Conservation (phyloP, 2,888 invertebrate genomes). For the Sympetrum striolatum region DNA sequence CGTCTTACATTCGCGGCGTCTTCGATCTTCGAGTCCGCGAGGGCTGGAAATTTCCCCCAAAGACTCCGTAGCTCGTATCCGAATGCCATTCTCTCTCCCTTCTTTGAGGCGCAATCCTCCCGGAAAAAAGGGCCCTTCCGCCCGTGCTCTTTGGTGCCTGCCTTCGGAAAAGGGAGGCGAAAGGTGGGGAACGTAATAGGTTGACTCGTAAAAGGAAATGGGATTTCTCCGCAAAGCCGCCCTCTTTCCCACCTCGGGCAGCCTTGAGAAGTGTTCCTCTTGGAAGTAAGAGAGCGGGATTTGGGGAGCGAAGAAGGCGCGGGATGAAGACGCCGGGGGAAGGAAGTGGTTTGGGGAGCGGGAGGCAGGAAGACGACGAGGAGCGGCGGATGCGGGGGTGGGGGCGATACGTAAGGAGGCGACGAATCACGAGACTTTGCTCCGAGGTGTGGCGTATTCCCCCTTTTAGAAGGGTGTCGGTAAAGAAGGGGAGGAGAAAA, state of each 20-base stretch:
- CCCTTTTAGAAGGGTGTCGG: neutral
- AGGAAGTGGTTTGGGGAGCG: neutral
- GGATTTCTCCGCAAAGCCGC: neutral
- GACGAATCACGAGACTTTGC: constrained; percentile 35
- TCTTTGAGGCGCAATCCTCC: neutral
- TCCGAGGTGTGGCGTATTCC: constrained; percentile 23
- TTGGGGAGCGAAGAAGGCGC: neutral
- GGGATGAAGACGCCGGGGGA: neutral
- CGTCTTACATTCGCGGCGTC: neutral
- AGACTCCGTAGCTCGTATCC: neutral
- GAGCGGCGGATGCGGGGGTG: neutral
- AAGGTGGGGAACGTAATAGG: neutral
- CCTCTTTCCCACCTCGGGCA: neutral
- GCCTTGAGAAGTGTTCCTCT: neutral
- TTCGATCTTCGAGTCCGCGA: neutral
- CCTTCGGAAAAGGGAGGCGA: neutral
- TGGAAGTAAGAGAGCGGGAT: neutral
- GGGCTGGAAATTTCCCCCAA: neutral
- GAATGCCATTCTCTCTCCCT: neutral
- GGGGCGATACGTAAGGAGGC: constrained; percentile 25
- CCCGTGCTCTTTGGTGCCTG: constrained; percentile 28
- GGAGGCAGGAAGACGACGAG: neutral
- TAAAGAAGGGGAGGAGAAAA: neutral
- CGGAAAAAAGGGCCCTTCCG: neutral
- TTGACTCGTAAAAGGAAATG: constrained; percentile 25